Evolutionary conservation across 2,113 vertebrate genomes (phyloP).

Genomic region (Tonatia bakeri): DNA sequence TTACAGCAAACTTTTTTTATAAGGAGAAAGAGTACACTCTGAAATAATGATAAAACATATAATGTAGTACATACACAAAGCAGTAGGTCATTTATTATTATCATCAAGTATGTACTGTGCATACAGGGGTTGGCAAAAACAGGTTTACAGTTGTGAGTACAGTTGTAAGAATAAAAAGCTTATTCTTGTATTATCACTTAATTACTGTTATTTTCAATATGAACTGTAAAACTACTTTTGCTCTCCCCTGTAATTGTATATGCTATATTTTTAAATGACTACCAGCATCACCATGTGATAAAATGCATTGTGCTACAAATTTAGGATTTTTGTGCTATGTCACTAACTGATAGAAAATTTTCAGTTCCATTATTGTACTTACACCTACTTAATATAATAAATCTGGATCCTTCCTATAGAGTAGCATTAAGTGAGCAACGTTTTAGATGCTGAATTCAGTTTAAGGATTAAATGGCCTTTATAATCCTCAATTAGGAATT

Average conservation of each 20-base stretch:
- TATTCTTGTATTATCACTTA: not conserved
- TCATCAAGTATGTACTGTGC: not conserved
- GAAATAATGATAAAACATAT: not conserved
- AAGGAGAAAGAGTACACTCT: not conserved
- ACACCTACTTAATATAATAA: not conserved
- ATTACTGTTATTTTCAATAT: not conserved
- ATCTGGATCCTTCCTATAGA: not conserved
- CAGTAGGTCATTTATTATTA: not conserved
- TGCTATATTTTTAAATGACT: not conserved
- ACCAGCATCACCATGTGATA: not conserved
- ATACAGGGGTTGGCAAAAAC: not conserved
- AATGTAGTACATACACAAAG: not conserved
- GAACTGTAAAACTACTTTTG: not conserved
- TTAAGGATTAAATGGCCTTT: not conserved
- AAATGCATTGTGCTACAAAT: not conserved
- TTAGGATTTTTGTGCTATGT: not conserved
- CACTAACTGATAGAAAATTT: not conserved
- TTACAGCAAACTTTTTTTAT: not conserved
- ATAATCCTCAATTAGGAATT: constrained; percentile 11
- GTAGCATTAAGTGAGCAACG: not conserved
- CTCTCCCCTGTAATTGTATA: not conserved
- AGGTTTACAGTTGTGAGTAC: not conserved
- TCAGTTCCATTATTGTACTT: not conserved
- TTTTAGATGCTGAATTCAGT: not conserved
- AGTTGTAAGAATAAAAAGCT: not conserved